Evolutionary conservation across 2,797 vertebrate species (phyloP).

Genomic region (Aphelocoma californica): DNA sequence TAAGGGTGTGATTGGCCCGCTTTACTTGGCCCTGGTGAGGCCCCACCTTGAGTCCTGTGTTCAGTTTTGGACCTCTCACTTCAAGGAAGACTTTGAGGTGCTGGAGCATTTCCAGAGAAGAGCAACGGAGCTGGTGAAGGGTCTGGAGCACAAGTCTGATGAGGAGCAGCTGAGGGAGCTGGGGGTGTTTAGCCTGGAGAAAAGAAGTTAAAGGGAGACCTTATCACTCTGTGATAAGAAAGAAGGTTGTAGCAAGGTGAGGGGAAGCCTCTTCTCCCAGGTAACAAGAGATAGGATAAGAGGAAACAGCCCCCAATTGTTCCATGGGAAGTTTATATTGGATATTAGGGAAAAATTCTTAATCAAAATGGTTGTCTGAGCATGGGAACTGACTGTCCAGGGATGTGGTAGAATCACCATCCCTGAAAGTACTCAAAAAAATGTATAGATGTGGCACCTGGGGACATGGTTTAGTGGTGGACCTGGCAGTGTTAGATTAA

Average conservation of each 20-base stretch:
- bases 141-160: not conserved
- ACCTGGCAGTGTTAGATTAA: not conserved
- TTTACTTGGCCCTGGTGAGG: not conserved
- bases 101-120: accelerated
- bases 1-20: not conserved
- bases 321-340: not conserved
- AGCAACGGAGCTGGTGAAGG: accelerated
- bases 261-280: not conserved
- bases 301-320: not conserved
- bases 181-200: not conserved
- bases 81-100: not conserved
- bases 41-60: not conserved
- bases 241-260: not conserved
- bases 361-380: accelerated
- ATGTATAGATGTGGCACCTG: accelerated
- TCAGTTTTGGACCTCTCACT: not conserved
- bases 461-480: not conserved
- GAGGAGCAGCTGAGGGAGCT: not conserved
- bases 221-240: not conserved
- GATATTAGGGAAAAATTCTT: not conserved
- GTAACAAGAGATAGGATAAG: not conserved
- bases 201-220: not conserved
- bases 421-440: not conserved
- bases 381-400: not conserved
- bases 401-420: not conserved